Evolutionary conservation across 1,140 invertebrate genomes (phyloP).

Genomic region (Neodiprion lecontei): DNA sequence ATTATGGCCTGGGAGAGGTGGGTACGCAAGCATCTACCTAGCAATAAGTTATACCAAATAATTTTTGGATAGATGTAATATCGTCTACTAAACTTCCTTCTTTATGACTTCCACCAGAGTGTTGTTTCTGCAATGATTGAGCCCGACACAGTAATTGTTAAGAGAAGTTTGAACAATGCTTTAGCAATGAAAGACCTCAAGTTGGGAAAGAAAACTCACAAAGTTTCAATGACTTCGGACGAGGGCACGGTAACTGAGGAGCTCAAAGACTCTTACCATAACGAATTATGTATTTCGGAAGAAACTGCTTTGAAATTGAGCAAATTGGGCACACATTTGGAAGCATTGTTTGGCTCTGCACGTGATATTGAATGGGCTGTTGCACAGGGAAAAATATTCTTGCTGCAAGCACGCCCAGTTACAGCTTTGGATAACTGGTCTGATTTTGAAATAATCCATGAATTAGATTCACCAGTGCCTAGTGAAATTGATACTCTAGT

Average conservation of each 20-base stretch:
- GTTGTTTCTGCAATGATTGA: conserved; percentile 79
- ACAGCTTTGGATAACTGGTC: conserved; percentile 74
- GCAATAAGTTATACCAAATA: conserved; percentile 12
- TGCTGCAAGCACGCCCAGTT: conserved; percentile 77
- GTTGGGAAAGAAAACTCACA: conserved; percentile 67
- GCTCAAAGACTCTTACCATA: conserved; percentile 51
- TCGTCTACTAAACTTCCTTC: conserved; percentile 10
- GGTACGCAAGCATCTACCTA: conserved; percentile 14
- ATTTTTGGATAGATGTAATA: conserved; percentile 18
- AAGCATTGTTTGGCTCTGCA: conserved; percentile 69
- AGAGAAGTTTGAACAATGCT: conserved; percentile 57
- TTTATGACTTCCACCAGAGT: conserved; percentile 62
- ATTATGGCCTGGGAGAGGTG: conserved; percentile 84
- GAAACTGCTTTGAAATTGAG: conserved; percentile 62
- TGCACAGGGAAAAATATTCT: conserved; percentile 63
- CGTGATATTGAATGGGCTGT: conserved; percentile 82
- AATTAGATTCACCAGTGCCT: conserved; percentile 69
- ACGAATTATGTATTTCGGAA: conserved; percentile 62
- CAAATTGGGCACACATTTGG: conserved; percentile 66
- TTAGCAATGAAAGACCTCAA: conserved; percentile 59
- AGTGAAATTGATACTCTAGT: conserved; percentile 55
- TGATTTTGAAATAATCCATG: conserved; percentile 76
- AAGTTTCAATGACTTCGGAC: conserved; percentile 56
- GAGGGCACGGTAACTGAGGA: conserved; percentile 48
- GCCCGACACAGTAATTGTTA: conserved; percentile 74